Conservation (phyloP, 2,888 invertebrate genomes). For the Nymphalis polychloros region DNA sequence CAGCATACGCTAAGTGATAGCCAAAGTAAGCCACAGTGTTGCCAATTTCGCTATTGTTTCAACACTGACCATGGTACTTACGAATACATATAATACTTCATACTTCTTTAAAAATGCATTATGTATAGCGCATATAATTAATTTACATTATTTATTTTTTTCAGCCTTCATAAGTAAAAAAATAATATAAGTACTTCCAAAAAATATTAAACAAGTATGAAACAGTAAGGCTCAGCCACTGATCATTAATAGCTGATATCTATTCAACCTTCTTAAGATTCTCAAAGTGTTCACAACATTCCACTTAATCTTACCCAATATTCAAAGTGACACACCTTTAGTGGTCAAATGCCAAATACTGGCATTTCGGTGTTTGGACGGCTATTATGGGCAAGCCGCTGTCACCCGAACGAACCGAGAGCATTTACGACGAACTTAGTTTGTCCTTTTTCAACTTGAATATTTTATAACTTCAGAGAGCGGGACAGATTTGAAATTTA, state of each 20-base stretch:
- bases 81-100: neutral
- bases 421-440: neutral
- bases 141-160: no score
- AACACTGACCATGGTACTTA: neutral
- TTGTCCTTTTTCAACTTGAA: neutral
- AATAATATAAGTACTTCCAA: no score
- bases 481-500: neutral
- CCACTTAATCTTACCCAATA: constrained; percentile 28
- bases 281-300: constrained; percentile 25
- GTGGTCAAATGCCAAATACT: constrained; percentile 27
- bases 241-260: neutral
- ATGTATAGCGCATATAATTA: no score
- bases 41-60: constrained; percentile 3
- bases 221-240: neutral
- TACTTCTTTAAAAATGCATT: no score
- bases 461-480: neutral
- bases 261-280: constrained; percentile 6
- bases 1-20: constrained; percentile 24
- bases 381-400: constrained; percentile 5
- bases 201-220: neutral
- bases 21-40: constrained; percentile 16
- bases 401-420: neutral
- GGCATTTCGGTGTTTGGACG: constrained; percentile 13
- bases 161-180: no score
- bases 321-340: constrained; percentile 29